phyloP scores from a whole-genome alignment of 2,888 invertebrate genomes.

The Caenorhabditis parvicauda region DNA sequence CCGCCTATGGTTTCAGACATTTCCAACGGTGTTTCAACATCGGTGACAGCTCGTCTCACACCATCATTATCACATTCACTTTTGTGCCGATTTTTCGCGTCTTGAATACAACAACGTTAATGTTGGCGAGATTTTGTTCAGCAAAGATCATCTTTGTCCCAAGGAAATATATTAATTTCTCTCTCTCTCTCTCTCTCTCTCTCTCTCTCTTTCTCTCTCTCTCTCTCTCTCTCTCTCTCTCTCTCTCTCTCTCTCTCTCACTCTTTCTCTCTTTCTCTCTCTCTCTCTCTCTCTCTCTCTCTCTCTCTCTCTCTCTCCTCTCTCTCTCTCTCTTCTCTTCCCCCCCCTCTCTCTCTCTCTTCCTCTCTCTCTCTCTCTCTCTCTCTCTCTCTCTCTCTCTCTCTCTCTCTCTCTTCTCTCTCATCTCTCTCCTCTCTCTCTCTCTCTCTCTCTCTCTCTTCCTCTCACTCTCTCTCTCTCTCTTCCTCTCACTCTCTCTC shows the following conservation, averaged over 20 bases:
- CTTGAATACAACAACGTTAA: not conserved
- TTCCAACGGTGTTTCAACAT: too few species aligned
- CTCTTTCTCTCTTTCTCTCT: slow-evolving; percentile 4
- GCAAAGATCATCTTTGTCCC: not conserved
- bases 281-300: slow-evolving; percentile 1
- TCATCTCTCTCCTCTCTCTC: slow-evolving; percentile 3
- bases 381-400: too few species aligned
- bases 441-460: slow-evolving; percentile 25
- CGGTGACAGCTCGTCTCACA: too few species aligned
- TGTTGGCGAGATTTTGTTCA: not conserved
- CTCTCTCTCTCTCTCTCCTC: not conserved
- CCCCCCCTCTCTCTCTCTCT: slow-evolving; percentile 1
- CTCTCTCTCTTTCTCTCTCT: not conserved
- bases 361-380: slow-evolving; percentile 3
- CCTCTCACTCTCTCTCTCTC: slow-evolving; percentile 9
- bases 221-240: not conserved
- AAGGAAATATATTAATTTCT: not conserved
- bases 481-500: not conserved
- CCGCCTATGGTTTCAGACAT: too few species aligned
- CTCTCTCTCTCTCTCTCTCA: slow-evolving; percentile 14
- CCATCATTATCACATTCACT: too few species aligned
- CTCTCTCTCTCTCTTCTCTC: slow-evolving; percentile 1
- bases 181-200: not conserved
- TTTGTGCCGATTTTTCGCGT: too few species aligned
- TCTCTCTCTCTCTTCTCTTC: slow-evolving; percentile 1